Base-by-base conservation (phyloP, 1,140 invertebrate genomes). In the Chironomus tepperi region DNA sequence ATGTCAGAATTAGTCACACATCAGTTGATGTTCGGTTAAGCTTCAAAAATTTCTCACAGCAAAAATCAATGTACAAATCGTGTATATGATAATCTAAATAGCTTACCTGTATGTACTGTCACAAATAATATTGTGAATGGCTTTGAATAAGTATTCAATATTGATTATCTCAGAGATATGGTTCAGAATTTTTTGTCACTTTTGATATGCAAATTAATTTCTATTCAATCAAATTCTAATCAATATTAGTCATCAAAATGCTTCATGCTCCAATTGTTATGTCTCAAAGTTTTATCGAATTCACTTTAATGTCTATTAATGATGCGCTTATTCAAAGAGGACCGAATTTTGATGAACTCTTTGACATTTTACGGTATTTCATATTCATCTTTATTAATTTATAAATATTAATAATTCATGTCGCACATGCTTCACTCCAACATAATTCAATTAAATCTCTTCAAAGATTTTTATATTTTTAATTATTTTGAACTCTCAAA, bases 201-300 rank as follows among this genome's bases (percentile, higher is more conserved):
- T 12, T 5, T 57, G 9, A 5, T 57, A 57, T 47, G 9, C 9
- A 57, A 57, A 57, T 57, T 15, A 57, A 57, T 15, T 57, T 57
- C 15, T 57, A 57, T 57, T 57, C 24, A n/a, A 57, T 57, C 12
- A 15, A 19, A 70, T 8, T 21, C 65, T 57, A 57, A 57, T 57
- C 47, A 57, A 57, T 57, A 12, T 57, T 1, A n/a, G 10, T n/a
- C 47, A 57, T 57, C 47, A 57, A 57, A 70, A 70, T 18, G 6
- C 6, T 70, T 70, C 65, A 70, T 70, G 65, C 65, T 70, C 65
- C 65, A 70, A 70, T 70, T 19, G 19, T 18, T 70, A 70, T 57
- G 47, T 18, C 6, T 70, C 16, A 70, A 70, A 70, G 2, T 67
- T 2, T 70, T 5, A 70, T 70, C 19, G n/a, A 70, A 7, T 19